A percentile compares a stretch with the other conserved stretches of the same genome.
Evolutionary conservation across 1,140 invertebrate species (phyloP).

Genomic region (Macrobrachium rosenbergii): DNA sequence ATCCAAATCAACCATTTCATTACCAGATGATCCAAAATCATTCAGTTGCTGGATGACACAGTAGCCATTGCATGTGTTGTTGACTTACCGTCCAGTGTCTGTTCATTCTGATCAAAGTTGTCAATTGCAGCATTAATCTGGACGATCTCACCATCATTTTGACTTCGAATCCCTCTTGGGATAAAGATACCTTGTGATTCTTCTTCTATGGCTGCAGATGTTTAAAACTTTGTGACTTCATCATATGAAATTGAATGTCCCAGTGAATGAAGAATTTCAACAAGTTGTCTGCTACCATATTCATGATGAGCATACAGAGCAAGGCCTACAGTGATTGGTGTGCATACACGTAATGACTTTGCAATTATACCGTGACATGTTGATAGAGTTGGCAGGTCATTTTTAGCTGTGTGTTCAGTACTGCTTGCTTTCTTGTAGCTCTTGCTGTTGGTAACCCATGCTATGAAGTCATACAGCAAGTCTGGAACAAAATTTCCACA

Average conservation of each 20-base stretch:
- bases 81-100: neutral
- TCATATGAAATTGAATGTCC: slow-evolving; percentile 25
- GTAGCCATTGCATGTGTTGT: no score
- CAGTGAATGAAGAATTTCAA: slow-evolving; percentile 19
- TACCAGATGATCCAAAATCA: no score
- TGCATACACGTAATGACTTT: slow-evolving; percentile 5
- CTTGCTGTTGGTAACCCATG: slow-evolving; percentile 6
- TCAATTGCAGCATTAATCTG: slow-evolving; percentile 19
- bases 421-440: neutral
- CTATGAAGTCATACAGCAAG: slow-evolving; percentile 4
- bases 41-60: no score
- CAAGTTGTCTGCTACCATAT: slow-evolving; percentile 21
- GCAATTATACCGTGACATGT: slow-evolving; percentile 27
- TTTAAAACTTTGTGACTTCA: slow-evolving; percentile 5
- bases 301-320: slow-evolving; percentile 37
- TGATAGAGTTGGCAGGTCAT: slow-evolving; percentile 14
- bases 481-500: slow-evolving; percentile 1
- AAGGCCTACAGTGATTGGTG: slow-evolving; percentile 22
- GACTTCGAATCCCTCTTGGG: neutral
- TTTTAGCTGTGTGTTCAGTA: neutral
- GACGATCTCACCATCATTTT: neutral
- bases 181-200: no score
- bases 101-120: slow-evolving; percentile 35
- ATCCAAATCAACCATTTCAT: no score
- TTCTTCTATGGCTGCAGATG: slow-evolving; percentile 6